These are phyloP conservation scores for Discoglossus pictus DNA, from an alignment of 2,797 vertebrate species.

Conservation along the genomic window DNA sequence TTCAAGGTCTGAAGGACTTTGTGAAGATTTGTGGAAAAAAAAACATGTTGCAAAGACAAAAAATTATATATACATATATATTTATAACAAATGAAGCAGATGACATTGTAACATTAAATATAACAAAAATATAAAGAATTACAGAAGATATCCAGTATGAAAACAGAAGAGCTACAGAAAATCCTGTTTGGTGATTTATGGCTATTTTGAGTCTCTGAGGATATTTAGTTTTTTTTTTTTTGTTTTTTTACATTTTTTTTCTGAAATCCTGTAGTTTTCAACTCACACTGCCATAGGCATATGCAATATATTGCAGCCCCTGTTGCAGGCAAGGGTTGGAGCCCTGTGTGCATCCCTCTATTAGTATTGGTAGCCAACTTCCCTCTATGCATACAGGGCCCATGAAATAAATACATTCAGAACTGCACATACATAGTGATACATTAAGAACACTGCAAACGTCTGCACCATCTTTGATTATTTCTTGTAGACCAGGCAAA, in stretches of 20 bases:
- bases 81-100: conserved; percentile 55
- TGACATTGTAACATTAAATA: conserved; percentile 74
- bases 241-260: conserved; percentile 55
- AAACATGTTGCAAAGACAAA: conserved; percentile 68
- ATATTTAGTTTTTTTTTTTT: conserved; percentile 66
- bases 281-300: conserved; percentile 15
- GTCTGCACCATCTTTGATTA: conserved; percentile 91
- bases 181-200: conserved; percentile 82
- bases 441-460: conserved; percentile 94
- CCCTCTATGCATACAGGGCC: conserved; percentile 74
- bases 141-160: conserved; percentile 51
- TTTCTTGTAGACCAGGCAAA: conserved; percentile 77
- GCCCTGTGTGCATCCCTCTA: conserved; percentile 14
- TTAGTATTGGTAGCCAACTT: not conserved
- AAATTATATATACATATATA: conserved; percentile 48
- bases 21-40: no score
- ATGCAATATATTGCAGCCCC: conserved; percentile 4
- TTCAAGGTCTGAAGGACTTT: conserved; percentile 63
- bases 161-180: conserved; percentile 71
- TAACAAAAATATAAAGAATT: conserved; percentile 64
- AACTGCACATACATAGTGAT: conserved; percentile 94
- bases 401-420: conserved; percentile 99
- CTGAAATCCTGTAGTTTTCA: conserved; percentile 67
- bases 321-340: conserved; percentile 20
- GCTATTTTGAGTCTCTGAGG: conserved; percentile 80